Evolutionary conservation across 2,113 vertebrate genomes (phyloP).

Genomic region (Loxodonta africana): DNA sequence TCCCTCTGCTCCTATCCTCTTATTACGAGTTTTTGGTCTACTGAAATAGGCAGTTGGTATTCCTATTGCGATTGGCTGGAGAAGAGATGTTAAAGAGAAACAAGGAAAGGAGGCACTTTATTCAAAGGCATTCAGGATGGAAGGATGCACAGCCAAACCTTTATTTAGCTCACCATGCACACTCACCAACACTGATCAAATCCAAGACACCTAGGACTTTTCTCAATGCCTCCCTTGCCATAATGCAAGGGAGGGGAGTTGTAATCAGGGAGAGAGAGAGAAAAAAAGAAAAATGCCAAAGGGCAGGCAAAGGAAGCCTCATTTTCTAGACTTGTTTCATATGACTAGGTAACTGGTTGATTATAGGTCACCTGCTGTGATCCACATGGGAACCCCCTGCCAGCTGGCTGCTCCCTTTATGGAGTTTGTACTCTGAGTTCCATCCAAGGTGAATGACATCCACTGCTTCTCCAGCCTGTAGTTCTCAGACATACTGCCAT

Average conservation of each 20-base stretch:
- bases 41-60: constrained; percentile 69
- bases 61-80: constrained; percentile 22
- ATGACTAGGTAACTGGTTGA: constrained; percentile 76
- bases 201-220: background rate
- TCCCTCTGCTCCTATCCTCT: background rate
- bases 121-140: constrained; percentile 57
- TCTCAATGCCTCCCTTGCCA: background rate
- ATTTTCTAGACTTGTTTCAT: constrained; percentile 71
- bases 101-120: constrained; percentile 34
- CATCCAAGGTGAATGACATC: constrained; percentile 1
- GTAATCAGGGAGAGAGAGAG: background rate
- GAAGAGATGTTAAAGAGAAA: constrained; percentile 46
- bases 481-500: background rate
- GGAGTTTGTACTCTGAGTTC: background rate
- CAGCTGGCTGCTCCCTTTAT: constrained; percentile 42
- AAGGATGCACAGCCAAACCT: constrained; percentile 29
- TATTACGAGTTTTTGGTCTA: constrained; percentile 72
- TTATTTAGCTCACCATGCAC: background rate
- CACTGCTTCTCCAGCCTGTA: background rate
- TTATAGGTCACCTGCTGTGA: constrained; percentile 71
- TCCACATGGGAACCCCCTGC: background rate
- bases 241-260: background rate
- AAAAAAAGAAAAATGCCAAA: constrained; percentile 53
- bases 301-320: constrained; percentile 59
- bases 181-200: background rate